phyloP scores from a whole-genome alignment of 2,113 vertebrate genomes.

The Ovis canadensis region DNA sequence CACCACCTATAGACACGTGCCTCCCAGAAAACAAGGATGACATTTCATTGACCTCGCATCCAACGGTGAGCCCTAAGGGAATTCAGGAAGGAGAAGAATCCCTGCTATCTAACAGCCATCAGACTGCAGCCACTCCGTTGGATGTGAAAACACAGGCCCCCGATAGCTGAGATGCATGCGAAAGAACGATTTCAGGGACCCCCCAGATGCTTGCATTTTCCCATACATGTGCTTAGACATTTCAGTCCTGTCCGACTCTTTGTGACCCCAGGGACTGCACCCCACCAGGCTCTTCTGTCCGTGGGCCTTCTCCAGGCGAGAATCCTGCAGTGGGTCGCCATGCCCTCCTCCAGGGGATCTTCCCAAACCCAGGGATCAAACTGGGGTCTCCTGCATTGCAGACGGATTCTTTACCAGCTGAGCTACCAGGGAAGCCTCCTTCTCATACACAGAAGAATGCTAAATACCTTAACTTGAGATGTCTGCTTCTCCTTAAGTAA shows the following conservation, averaged over 20 bases:
- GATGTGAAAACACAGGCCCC: not conserved
- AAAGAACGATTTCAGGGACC: not conserved
- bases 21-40: not conserved
- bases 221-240: not conserved
- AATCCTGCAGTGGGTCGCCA: not conserved
- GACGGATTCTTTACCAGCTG: not conserved
- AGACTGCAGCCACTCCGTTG: not conserved
- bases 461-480: not conserved
- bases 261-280: not conserved
- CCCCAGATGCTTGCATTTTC: not conserved
- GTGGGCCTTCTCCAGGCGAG: not conserved
- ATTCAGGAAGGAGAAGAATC: not conserved
- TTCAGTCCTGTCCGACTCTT: fast-evolving
- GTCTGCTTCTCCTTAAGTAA: not conserved
- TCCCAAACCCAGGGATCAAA: not conserved
- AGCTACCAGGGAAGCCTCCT: not conserved
- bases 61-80: fast-evolving
- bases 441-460: not conserved
- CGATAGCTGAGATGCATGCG: not conserved
- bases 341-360: not conserved
- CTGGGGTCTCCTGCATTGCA: not conserved
- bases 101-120: not conserved
- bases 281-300: not conserved
- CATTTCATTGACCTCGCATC: fast-evolving
- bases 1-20: too few relatives aligned